A percentile compares a stretch with the other conserved stretches of the same genome.
Evolutionary conservation across 2,888 invertebrate genomes (phyloP).

Genomic region (Pseudoips prasinana): DNA sequence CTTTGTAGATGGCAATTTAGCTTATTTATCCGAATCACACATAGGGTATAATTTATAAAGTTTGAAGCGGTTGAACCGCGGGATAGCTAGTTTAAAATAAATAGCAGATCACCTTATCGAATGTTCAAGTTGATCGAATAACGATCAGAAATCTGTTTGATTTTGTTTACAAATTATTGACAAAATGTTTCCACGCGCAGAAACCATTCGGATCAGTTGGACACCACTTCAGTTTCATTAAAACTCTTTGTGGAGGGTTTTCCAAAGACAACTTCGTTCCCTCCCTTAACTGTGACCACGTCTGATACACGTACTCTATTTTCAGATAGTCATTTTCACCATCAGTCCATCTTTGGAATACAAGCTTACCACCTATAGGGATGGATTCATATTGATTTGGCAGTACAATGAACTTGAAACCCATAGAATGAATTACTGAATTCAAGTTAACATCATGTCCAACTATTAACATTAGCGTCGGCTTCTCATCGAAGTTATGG

Average conservation of each 20-base stretch:
- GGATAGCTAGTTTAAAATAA: too few relatives aligned
- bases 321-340: constrained; percentile 22
- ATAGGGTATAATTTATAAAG: too few relatives aligned
- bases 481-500: constrained; percentile 12
- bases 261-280: constrained; percentile 8
- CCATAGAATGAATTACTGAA: constrained; percentile 8
- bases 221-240: constrained; percentile 20
- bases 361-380: constrained; percentile 26
- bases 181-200: constrained; percentile 22
- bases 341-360: constrained; percentile 29
- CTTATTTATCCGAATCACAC: too few relatives aligned
- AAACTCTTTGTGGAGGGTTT: constrained; percentile 17
- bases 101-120: too few relatives aligned
- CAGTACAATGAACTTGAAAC: constrained; percentile 11
- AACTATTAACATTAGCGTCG: constrained; percentile 19
- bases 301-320: constrained; percentile 22
- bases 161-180: too few relatives aligned
- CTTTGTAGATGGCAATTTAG: too few relatives aligned
- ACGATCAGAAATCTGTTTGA: too few relatives aligned
- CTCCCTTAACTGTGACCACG: constrained; percentile 19
- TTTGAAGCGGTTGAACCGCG: too few relatives aligned
- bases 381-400: constrained; percentile 23
- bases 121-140: too few relatives aligned
- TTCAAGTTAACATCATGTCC: constrained; percentile 27
- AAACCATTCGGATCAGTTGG: constrained; percentile 11